A percentile compares a stretch with the other conserved stretches of the same genome.
These are phyloP conservation scores for Tuta absoluta DNA, from an alignment of 2,888 invertebrate species.

Conservation along the genomic window DNA sequence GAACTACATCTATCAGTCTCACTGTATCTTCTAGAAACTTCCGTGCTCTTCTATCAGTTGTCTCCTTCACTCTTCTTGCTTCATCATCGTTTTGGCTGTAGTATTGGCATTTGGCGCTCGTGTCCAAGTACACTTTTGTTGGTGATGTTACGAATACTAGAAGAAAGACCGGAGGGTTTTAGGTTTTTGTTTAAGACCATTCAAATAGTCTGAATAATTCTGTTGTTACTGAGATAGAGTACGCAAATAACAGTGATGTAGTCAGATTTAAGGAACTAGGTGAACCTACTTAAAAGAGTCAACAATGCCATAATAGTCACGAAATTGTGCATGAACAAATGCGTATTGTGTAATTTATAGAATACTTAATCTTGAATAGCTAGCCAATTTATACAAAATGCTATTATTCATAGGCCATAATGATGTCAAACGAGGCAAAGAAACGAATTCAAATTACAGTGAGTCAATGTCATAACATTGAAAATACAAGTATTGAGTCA, in stretches of 20 bases:
- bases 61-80: conserved; percentile 41
- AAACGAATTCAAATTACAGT: not conserved
- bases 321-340: conserved; percentile 11
- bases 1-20: conserved; percentile 61
- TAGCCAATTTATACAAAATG: not conserved
- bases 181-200: conserved; percentile 29
- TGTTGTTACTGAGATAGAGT: conserved; percentile 2
- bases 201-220: not conserved
- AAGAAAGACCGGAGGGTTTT: conserved; percentile 52
- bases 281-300: not conserved
- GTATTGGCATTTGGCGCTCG: conserved; percentile 66
- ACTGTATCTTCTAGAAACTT: conserved; percentile 47
- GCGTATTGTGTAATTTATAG: conserved; percentile 19
- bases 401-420: conserved; percentile 18
- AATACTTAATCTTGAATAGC: not conserved
- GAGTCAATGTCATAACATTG: conserved; percentile 26
- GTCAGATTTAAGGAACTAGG: conserved; percentile 1
- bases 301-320: conserved; percentile 6
- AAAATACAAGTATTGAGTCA: conserved; percentile 26
- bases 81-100: conserved; percentile 74
- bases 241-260: conserved; percentile 2
- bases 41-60: conserved; percentile 19
- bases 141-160: conserved; percentile 81
- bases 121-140: conserved; percentile 78
- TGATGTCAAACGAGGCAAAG: conserved; percentile 1